Base-by-base conservation (phyloP, 2,888 invertebrate species). In the Phanerotoma sp. region DNA sequence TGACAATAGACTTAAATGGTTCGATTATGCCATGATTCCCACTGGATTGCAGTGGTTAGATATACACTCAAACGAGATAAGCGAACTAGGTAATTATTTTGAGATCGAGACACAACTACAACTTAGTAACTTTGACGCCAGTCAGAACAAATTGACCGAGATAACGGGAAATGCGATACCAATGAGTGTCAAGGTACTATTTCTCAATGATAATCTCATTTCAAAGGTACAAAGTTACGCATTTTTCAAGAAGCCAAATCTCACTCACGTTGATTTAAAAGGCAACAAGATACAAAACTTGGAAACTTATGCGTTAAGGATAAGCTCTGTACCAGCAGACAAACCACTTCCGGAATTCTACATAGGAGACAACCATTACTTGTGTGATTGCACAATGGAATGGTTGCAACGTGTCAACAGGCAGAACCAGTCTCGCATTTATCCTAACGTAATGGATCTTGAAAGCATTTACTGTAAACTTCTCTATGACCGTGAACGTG, bases 301-400 rank as follows among this genome's bases (percentile, higher is more conserved):
- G 57, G 89, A 88, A 65, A 87, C 88, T 5, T 88, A 89, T 73
- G 87, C 89, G 7, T 75, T 89, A 62, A 81, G 89, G 66, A 88
- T 89, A 78, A 88, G 87, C 56, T 85, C 87, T 20, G 88, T 89
- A 45, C 87, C 88, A 28, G 80, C 83, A 60, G 86, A 86, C 57
- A 86, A 85, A 75, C 81, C 84, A 20, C 81, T 90, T 55, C 89
- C 91, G 5, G 89, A 91, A 77, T 91, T 93, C 76, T 88, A 88
- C 73, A 86, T 93, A 60, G 91, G 89, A 44, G 88, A 88, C 62
- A 94, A 94, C 79, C 91, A 92, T 52, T 87, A 91, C 72, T 85
- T 88, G 69, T 94, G 94, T 79, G 91, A 92, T 77, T 93, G 93
- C 74, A 89, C 89, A 57, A 91, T 93, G 91, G 91, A 91, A 73